phyloP scores from a whole-genome alignment of 2,888 invertebrate species.

The Merodon equestris region DNA sequence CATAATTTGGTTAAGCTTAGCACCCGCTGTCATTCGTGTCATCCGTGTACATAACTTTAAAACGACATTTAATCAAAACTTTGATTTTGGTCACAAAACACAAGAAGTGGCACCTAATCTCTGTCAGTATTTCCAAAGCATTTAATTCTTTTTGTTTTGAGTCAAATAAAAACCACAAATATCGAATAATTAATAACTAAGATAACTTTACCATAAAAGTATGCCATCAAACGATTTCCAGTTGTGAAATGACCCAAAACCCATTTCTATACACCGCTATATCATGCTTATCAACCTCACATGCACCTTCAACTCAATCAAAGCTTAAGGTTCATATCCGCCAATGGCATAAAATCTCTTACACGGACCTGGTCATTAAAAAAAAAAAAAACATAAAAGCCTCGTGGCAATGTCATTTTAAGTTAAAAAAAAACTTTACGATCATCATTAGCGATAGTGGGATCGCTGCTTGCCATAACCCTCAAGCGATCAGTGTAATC shows the following conservation, averaged over 20 bases:
- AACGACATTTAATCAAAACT: too few relatives aligned
- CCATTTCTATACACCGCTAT: slow-evolving; percentile 6
- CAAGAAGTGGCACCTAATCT: too few relatives aligned
- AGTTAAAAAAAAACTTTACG: slow-evolving; percentile 29
- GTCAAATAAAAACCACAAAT: too few relatives aligned
- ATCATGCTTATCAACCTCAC: slow-evolving; percentile 11
- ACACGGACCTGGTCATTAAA: slow-evolving; percentile 5
- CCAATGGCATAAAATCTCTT: slow-evolving; percentile 31
- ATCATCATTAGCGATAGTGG: too few relatives aligned
- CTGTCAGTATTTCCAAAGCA: too few relatives aligned
- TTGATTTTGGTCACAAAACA: too few relatives aligned
- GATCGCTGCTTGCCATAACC: neutral
- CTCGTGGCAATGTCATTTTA: neutral
- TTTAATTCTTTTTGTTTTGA: too few relatives aligned
- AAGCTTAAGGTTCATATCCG: slow-evolving; percentile 36
- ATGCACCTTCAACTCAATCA: slow-evolving; percentile 23
- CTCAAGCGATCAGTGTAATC: slow-evolving; percentile 22
- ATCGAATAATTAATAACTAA: slow-evolving; percentile 18
- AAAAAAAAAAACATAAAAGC: slow-evolving; percentile 1
- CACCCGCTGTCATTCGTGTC: too few relatives aligned
- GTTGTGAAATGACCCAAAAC: slow-evolving; percentile 21
- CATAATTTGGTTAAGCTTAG: too few relatives aligned
- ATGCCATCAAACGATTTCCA: slow-evolving; percentile 24
- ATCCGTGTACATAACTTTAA: too few relatives aligned
- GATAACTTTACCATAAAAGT: slow-evolving; percentile 32